phyloP scores from a whole-genome alignment of 2,888 invertebrate genomes.

The Neocrepidodera transversa region DNA sequence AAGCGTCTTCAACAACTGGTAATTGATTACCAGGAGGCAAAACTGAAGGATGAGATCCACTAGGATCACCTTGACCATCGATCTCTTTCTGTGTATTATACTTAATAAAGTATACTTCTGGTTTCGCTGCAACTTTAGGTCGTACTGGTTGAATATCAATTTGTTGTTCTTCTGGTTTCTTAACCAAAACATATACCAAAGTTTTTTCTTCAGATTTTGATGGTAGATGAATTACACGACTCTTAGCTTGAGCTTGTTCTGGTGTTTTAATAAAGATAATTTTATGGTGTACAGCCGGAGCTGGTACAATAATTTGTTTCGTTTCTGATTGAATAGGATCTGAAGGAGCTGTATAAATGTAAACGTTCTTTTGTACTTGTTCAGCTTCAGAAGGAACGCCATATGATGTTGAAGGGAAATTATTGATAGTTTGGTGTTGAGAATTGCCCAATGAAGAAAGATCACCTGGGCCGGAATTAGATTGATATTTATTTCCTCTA shows the following conservation, averaged over 20 bases:
- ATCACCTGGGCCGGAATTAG: not conserved
- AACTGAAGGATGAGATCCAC: not conserved
- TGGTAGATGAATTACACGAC: slow-evolving; percentile 56
- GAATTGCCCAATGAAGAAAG: not conserved
- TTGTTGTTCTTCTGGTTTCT: slow-evolving; percentile 85
- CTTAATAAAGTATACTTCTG: slow-evolving; percentile 89
- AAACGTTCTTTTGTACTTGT: not conserved
- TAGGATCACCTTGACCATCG: slow-evolving; percentile 12
- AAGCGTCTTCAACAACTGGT: not conserved
- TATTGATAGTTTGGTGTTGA: not conserved
- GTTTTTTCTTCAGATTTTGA: slow-evolving; percentile 84
- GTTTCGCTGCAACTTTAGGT: slow-evolving; percentile 85
- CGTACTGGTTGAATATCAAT: slow-evolving; percentile 81
- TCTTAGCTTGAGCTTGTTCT: not conserved
- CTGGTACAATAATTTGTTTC: not conserved
- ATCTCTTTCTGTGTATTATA: slow-evolving; percentile 69
- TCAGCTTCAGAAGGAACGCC: not conserved
- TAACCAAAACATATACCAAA: slow-evolving; percentile 86
- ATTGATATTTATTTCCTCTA: not conserved
- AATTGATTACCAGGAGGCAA: not conserved
- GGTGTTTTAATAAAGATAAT: slow-evolving; percentile 16
- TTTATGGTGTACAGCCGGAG: slow-evolving; percentile 9
- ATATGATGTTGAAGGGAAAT: not conserved
- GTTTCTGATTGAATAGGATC: slow-evolving; percentile 1
- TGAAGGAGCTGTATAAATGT: slow-evolving; percentile 4